phyloP scores from a whole-genome alignment of 2,797 vertebrate genomes.

The Pteronotus mesoamericanus region DNA sequence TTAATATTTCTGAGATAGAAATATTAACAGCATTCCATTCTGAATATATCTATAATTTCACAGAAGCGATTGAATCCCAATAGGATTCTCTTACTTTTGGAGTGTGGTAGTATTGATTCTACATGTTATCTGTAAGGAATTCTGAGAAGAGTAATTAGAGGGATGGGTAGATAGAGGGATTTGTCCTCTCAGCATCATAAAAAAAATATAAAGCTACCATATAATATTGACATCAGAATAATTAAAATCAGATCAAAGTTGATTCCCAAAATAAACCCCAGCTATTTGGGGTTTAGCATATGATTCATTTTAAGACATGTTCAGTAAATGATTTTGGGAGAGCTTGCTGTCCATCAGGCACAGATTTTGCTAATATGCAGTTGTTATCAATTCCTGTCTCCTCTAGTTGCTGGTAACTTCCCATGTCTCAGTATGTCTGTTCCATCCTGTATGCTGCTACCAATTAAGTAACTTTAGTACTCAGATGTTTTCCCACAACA shows the following conservation, averaged over 20 bases:
- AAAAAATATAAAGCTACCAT: neutral
- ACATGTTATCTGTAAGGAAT: neutral
- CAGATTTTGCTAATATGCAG: neutral
- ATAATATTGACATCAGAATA: neutral
- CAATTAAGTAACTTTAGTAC: neutral
- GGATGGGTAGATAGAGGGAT: neutral
- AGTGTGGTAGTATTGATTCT: neutral
- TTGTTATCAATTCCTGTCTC: neutral
- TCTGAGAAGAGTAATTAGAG: neutral
- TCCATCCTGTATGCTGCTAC: neutral
- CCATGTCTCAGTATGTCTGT: neutral
- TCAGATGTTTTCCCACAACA: neutral
- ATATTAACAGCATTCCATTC: neutral
- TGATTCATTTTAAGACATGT: neutral
- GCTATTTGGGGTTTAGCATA: neutral
- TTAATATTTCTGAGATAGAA: neutral
- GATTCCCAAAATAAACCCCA: neutral
- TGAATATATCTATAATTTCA: slow-evolving; percentile 24
- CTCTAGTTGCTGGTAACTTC: neutral
- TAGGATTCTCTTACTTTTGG: neutral
- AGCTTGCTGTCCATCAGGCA: neutral
- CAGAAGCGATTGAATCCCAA: neutral
- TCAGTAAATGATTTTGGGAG: neutral
- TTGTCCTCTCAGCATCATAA: neutral
- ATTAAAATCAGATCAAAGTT: neutral